Base-by-base conservation (phyloP, 2,888 invertebrate species). In the Hyppa rectilinea region DNA sequence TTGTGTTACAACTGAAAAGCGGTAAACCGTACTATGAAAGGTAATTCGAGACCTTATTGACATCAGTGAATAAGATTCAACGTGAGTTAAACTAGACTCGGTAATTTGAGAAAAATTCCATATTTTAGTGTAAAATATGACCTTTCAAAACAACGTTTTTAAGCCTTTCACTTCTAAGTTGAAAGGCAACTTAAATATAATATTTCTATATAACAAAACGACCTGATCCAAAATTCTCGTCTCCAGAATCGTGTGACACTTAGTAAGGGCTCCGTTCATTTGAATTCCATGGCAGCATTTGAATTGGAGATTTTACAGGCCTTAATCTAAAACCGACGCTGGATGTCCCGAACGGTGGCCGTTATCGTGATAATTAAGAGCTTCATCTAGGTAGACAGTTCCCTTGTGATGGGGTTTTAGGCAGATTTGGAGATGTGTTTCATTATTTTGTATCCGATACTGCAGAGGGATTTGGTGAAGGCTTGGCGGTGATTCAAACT, bases 251-350 rank as follows among this genome's bases (percentile, higher is more conserved):
- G 17, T 5, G 23, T 53, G 60, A 62, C 69, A 65, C 71, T 52
- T 81, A 68, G 93, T 93, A 92, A 69, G 88, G 85, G 86, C 49
- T 50, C 75, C 72, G 84, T 87, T 91, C 90, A 93, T 93, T 94
- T 91, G 89, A 91, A 94, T 94, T 93, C 92, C 89, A 90, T 87
- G 87, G 87, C 82, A 83, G 87, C 87, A 94, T 94, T 94, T 94
- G 94, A 94, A 94, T 95, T 94, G 94, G 92, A 93, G 92, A 95
- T 94, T 94, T 92, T 91, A 90, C 92, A 91, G 92, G 90, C 91
- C 91, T 91, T 94, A 94, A 94, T 95, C 92, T 94, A 90, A 92
- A 92, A 92, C 91, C 91, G 90, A 88, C 91, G 89, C 83, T 84
- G 87, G 88, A 88, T 89, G 91, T 86, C 85, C 87, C 76, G 56